Base-by-base conservation (phyloP, 2,888 invertebrate species). In the Dolichomitus sp. region DNA sequence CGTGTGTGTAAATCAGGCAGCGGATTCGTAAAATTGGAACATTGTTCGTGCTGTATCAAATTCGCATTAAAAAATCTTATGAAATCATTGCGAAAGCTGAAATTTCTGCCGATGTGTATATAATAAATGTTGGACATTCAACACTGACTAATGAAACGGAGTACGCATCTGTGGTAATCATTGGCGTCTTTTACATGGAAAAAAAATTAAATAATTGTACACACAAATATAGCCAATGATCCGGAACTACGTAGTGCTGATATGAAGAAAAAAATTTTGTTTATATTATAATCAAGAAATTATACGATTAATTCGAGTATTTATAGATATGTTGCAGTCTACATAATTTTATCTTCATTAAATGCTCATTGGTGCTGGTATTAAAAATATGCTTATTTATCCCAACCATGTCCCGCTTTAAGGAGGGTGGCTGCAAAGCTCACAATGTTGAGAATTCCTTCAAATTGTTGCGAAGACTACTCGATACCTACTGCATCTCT, bases 281-380 rank as follows among this genome's bases (percentile, higher is more conserved):
- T 88, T 88, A 86, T 84, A 81, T 82, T 89, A 88, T 85, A 86
- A 65, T 79, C 82, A 84, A 78, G 84, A 86, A 87, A 87, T 90
- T 86, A 88, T 89, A 88, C 85, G 85, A 88, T 86, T 86, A 85
- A 88, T 90, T 89, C 85, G 88, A 84, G 78, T 90, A 89, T 90
- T 90, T 90, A 89, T 88, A 90, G 81, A 85, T 89, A 87, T 86
- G 86, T 86, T 88, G 86, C 87, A 85, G 74, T 87, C 81, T 85
- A 84, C 73, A 81, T 85, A 81, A 80, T 90, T 87, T 89, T 90
- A 89, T 90, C 87, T 87, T 90, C 87, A 91, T 91, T 92, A 91
- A 92, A 93, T 92, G 90, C 90, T 93, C 91, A 92, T 92, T 92
- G 92, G 92, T 92, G 92, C 92, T 93, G 92, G 92, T 92, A 87